A percentile compares a stretch with the other conserved stretches of the same genome.
Conservation (phyloP, 2,797 vertebrate genomes). For the Enteromius afrohamiltoni region DNA sequence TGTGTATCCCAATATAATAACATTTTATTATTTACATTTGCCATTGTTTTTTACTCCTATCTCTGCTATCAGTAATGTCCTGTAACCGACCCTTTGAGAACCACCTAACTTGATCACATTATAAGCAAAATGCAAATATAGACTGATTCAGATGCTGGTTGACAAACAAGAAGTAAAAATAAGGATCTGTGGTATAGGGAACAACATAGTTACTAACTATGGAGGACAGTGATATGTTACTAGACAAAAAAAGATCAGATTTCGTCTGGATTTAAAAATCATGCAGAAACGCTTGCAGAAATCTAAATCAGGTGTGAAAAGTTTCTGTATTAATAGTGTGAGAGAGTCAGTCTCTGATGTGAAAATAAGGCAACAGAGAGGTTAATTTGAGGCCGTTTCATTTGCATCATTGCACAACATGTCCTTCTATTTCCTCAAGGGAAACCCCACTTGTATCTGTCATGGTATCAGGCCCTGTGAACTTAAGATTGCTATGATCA, state of each 20-base stretch:
- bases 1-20: too few species aligned
- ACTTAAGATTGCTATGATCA: background rate
- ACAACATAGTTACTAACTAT: background rate
- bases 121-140: background rate
- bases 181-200: background rate
- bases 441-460: slow-evolving; percentile 58
- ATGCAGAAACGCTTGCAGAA: background rate
- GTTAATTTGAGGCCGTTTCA: slow-evolving; percentile 28
- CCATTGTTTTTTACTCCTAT: background rate
- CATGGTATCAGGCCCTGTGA: slow-evolving; percentile 35
- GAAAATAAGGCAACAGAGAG: slow-evolving; percentile 29
- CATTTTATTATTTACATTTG: background rate
- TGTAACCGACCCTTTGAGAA: background rate
- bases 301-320: background rate
- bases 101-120: background rate
- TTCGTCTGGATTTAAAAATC: background rate
- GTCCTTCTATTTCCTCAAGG: slow-evolving; percentile 40
- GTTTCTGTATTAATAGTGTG: background rate
- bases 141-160: background rate
- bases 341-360: background rate
- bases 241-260: background rate
- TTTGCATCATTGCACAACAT: slow-evolving; percentile 59
- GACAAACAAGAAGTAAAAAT: background rate
- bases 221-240: background rate
- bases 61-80: background rate